Evolutionary conservation across 2,797 vertebrate genomes (phyloP).

Genomic region (Rhinichthys osculus): DNA sequence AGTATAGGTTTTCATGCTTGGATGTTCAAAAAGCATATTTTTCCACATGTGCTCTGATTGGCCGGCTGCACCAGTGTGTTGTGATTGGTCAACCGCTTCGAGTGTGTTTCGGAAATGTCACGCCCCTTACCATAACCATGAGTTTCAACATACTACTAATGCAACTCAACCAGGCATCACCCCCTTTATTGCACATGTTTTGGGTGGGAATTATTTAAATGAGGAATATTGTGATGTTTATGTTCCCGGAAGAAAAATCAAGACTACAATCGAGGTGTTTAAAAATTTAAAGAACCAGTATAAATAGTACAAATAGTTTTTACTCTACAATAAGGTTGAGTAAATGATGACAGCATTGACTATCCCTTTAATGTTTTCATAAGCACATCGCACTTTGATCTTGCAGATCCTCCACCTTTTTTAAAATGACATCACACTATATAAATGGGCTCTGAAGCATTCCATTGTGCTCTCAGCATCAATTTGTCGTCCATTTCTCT

Average conservation of each 20-base stretch:
- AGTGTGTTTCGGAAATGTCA: background rate
- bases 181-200: background rate
- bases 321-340: background rate
- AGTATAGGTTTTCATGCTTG: background rate
- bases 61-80: background rate
- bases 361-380: conserved; percentile 3
- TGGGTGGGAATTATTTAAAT: background rate
- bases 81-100: background rate
- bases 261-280: too few relatives aligned
- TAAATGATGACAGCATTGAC: background rate
- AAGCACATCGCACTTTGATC: background rate
- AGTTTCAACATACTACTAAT: background rate
- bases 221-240: background rate
- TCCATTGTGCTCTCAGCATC: background rate
- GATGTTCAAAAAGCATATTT: background rate
- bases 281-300: background rate
- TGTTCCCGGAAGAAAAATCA: background rate
- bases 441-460: background rate
- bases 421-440: conserved; percentile 10
- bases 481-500: conserved; percentile 14
- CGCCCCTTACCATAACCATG: background rate
- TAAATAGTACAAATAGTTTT: too few relatives aligned
- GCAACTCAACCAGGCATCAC: background rate
- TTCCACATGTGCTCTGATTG: background rate
- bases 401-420: background rate